Percentiles rank a stretch among this genome's conserved stretches.
phyloP scores from a whole-genome alignment of 2,888 invertebrate species.

The Invenusta paracnida region DNA sequence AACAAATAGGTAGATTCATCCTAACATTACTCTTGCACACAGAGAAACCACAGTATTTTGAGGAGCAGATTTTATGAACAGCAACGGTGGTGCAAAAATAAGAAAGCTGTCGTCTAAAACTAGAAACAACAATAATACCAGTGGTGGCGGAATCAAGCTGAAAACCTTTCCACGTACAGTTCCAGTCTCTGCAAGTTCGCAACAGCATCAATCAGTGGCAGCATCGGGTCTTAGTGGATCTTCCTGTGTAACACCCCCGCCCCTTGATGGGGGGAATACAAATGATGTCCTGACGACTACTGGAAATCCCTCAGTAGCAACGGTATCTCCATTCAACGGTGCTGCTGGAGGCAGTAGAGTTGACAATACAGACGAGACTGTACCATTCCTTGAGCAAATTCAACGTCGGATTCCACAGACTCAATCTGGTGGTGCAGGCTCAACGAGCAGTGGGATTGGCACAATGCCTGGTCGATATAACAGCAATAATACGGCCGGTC shows the following conservation, averaged over 20 bases:
- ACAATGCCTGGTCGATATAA: slow-evolving; percentile 8
- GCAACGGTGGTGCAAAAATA: neutral
- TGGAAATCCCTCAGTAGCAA: no score
- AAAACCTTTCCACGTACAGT: slow-evolving; percentile 10
- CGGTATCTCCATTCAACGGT: no score
- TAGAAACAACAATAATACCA: neutral
- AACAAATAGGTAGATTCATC: no score
- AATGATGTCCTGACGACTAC: neutral
- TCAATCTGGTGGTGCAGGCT: neutral
- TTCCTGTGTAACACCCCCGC: no score
- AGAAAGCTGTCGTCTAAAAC: no score
- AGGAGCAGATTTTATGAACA: neutral
- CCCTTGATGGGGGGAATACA: neutral
- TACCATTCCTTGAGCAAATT: neutral
- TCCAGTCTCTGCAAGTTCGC: neutral
- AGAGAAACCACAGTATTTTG: no score
- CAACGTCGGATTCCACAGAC: neutral
- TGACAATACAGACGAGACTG: neutral
- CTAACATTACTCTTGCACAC: no score
- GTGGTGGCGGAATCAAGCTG: neutral
- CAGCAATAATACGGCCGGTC: neutral
- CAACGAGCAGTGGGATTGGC: slow-evolving; percentile 9
- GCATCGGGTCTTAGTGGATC: no score
- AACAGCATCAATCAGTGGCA: no score
- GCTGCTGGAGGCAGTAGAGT: neutral